Base-by-base conservation (phyloP, 2,888 invertebrate genomes). In the Chirona hameri region DNA sequence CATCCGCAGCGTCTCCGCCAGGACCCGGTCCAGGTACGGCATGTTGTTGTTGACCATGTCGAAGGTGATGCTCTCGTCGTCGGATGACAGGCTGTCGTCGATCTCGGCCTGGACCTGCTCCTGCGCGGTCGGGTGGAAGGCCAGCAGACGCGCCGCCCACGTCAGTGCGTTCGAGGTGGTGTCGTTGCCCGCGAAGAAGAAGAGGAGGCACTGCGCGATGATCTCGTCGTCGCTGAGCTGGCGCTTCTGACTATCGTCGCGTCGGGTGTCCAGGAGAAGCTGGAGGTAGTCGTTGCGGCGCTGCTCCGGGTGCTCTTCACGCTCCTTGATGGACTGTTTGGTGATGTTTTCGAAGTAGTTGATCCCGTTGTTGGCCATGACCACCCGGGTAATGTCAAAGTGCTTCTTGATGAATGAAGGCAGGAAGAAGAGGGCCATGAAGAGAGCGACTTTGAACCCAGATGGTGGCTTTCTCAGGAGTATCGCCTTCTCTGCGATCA, bases 121-220 rank as follows among this genome's bases (percentile, higher is more conserved):
- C 55, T 83, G 81, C 18, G 76, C 55, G 7, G 72, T 27, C 21
- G 81, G 83, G 55, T 83, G 27, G 39, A 52, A 76, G 29, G 83
- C 69, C n/a, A 83, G 24, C 39, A 65, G 79, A 1, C 72, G 46
- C 24, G 72, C 48, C 3, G 52, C 46, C 21, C 72, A 76, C n/a
- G 81, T n/a, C 52, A 83, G 46, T 27, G 39, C 39, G 39, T 81
- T 65, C 9, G 83, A 83, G 3, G 83, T 81, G 60, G 81, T 83
- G 31, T 83, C 83, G 79, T 52, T 31, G 24, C 83, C 83, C 39
- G 83, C 83, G 55, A 82, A 27, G 81, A 76, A 83, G 31, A 83
- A 57, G 18, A 83, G 48, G 4, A 83, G 39, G 7, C 57, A 81
- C 39, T 83, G 69, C 24, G 81, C 69, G 1, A 72, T 76, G n/a